Evolutionary conservation across 2,888 invertebrate species (phyloP).

Genomic region (Elysia crispata): DNA sequence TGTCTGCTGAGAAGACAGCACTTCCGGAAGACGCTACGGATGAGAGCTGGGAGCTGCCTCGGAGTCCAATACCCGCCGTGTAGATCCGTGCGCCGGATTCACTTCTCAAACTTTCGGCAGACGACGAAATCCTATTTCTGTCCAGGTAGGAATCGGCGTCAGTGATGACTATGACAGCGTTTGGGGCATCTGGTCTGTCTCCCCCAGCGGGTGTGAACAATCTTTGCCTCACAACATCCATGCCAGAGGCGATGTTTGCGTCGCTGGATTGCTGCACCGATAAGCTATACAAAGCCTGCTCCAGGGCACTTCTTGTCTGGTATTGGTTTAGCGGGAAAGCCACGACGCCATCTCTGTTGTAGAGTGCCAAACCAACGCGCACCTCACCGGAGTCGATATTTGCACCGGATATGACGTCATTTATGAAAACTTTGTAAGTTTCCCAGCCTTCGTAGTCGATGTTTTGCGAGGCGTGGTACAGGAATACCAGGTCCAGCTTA

Average conservation of each 20-base stretch:
- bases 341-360: conserved; percentile 58
- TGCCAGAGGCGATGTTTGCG: too few species aligned
- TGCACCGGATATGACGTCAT: conserved; percentile 54
- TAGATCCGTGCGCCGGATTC: conserved; percentile 57
- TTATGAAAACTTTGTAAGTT: conserved; percentile 55
- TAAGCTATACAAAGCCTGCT: too few species aligned
- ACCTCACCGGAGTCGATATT: conserved; percentile 56
- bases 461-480: background rate
- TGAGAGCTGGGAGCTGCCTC: conserved; percentile 4
- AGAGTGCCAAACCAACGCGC: conserved; percentile 68
- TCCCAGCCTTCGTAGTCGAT: background rate
- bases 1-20: background rate
- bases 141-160: conserved; percentile 60
- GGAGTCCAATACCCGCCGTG: conserved; percentile 20
- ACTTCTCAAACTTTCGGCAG: conserved; percentile 57
- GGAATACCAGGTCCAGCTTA: background rate
- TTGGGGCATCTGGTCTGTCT: conserved; percentile 57
- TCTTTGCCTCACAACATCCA: too few species aligned
- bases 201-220: conserved; percentile 52
- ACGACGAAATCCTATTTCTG: conserved; percentile 52
- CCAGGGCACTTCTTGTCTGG: conserved; percentile 40
- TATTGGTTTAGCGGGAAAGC: conserved; percentile 63
- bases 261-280: too few species aligned
- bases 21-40: background rate
- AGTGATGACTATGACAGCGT: conserved; percentile 64